A percentile compares a stretch with the other conserved stretches of the same genome.
Evolutionary conservation across 1,140 invertebrate genomes (phyloP).

Genomic region (Drosophila arizonae): DNA sequence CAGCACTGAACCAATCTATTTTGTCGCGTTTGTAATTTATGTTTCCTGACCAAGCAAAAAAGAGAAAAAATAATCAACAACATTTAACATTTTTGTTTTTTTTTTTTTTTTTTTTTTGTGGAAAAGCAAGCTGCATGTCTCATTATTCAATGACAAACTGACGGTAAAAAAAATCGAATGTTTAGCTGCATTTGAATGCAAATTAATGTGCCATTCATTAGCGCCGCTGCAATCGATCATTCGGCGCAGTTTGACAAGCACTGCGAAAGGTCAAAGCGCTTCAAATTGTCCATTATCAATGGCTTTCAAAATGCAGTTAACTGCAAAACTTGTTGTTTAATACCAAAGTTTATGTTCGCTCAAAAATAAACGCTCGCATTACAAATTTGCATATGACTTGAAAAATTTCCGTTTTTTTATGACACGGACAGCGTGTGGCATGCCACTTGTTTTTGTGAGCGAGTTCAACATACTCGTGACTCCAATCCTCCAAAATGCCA

Average conservation of each 20-base stretch:
- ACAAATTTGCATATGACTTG: conserved; percentile 56
- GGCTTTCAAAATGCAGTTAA: conserved; percentile 25
- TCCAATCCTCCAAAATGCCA: conserved; percentile 44
- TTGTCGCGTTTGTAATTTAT: conserved; percentile 45
- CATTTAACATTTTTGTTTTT: conserved; percentile 14
- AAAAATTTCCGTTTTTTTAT: conserved; percentile 21
- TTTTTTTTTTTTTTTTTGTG: conserved; percentile 11
- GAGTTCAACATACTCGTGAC: conserved; percentile 34
- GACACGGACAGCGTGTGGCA: conserved; percentile 32
- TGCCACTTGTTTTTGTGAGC: conserved; percentile 52
- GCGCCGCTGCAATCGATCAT: conserved; percentile 58
- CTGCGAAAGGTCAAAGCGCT: conserved; percentile 53
- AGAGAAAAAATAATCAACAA: neutral
- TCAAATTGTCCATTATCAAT: conserved; percentile 29
- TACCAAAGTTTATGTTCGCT: conserved; percentile 45
- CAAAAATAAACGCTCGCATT: conserved; percentile 27
- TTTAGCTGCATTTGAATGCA: conserved; percentile 59
- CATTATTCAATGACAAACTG: conserved; percentile 62
- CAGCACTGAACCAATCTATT: conserved; percentile 37
- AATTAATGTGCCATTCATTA: conserved; percentile 71
- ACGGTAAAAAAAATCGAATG: conserved; percentile 16
- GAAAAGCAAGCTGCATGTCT: conserved; percentile 31
- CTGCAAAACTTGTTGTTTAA: conserved; percentile 24
- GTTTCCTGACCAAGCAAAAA: conserved; percentile 42
- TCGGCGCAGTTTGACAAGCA: conserved; percentile 50